Evolutionary conservation across 2,888 invertebrate genomes (phyloP).

Genomic region (Eristalis intricaria): DNA sequence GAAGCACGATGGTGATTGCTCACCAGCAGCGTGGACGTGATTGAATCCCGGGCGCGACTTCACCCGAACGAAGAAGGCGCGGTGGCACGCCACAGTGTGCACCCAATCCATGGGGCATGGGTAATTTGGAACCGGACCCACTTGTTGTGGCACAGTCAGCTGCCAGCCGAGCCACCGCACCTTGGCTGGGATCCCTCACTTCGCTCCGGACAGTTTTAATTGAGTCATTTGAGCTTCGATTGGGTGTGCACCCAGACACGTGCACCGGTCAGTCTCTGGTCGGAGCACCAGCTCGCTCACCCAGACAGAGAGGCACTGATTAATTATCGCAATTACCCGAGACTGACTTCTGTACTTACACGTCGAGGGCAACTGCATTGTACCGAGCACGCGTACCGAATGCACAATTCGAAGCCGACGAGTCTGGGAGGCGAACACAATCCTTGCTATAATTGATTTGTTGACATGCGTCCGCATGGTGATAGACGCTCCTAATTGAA

Average conservation of each 20-base stretch:
- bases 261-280: conserved; percentile 21
- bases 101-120: conserved; percentile 14
- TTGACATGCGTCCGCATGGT: conserved; percentile 25
- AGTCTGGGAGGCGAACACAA: neutral
- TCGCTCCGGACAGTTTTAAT: conserved; percentile 52
- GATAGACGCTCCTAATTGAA: conserved; percentile 12
- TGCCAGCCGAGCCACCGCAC: neutral
- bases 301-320: conserved; percentile 53
- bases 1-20: neutral
- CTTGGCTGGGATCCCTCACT: conserved; percentile 13
- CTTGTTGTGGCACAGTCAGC: conserved; percentile 17
- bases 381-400: conserved; percentile 25
- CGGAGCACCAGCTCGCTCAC: neutral
- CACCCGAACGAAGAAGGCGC: neutral
- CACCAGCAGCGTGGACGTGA: neutral
- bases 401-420: conserved; percentile 13
- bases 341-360: conserved; percentile 63
- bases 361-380: conserved; percentile 12
- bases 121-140: conserved; percentile 60
- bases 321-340: conserved; percentile 66
- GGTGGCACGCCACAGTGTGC: neutral
- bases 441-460: conserved; percentile 36
- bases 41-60: neutral
- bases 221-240: conserved; percentile 66
- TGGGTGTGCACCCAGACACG: conserved; percentile 50